A percentile compares a stretch with the other conserved stretches of the same genome.
These are phyloP conservation scores for Itoplectis maculator DNA, from an alignment of 2,888 invertebrate genomes.

Conservation along the genomic window DNA sequence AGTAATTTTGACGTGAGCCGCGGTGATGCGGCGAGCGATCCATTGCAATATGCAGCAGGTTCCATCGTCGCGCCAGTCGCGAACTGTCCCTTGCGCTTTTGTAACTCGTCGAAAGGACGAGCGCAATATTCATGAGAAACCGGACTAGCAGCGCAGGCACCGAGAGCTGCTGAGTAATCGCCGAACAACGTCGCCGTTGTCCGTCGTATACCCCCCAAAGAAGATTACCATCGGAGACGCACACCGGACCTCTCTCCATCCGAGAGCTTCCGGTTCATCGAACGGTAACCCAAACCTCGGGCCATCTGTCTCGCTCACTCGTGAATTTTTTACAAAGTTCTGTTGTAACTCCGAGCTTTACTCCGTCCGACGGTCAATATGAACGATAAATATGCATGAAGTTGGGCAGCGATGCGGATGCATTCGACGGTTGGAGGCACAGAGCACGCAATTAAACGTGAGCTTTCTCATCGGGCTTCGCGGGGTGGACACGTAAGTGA, in stretches of 20 bases:
- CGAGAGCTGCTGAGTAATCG: constrained; percentile 63
- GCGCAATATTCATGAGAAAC: constrained; percentile 71
- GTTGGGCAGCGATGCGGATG: constrained; percentile 9
- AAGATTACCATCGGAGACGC: constrained; percentile 65
- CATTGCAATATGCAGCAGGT: constrained; percentile 66
- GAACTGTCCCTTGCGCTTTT: constrained; percentile 62
- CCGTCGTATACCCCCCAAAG: constrained; percentile 54
- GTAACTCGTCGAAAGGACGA: constrained; percentile 51
- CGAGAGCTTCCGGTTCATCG: constrained; percentile 55
- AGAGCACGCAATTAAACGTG: constrained; percentile 38
- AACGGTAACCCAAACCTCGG: constrained; percentile 53
- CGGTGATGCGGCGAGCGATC: constrained; percentile 16
- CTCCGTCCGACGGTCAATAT: constrained; percentile 55
- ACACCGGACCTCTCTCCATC: constrained; percentile 26
- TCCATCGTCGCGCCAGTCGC: constrained; percentile 31
- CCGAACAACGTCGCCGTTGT: constrained; percentile 64
- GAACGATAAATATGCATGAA: constrained; percentile 62
- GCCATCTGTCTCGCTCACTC: not conserved
- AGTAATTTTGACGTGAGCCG: constrained; percentile 50
- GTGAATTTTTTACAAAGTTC: constrained; percentile 51
- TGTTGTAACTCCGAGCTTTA: constrained; percentile 45
- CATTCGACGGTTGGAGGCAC: not conserved
- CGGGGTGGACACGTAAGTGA: too few species aligned
- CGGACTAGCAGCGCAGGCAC: constrained; percentile 49
- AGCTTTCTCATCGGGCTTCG: constrained; percentile 11